phyloP scores from a whole-genome alignment of 2,113 vertebrate genomes.

The Macaca mulatta region DNA sequence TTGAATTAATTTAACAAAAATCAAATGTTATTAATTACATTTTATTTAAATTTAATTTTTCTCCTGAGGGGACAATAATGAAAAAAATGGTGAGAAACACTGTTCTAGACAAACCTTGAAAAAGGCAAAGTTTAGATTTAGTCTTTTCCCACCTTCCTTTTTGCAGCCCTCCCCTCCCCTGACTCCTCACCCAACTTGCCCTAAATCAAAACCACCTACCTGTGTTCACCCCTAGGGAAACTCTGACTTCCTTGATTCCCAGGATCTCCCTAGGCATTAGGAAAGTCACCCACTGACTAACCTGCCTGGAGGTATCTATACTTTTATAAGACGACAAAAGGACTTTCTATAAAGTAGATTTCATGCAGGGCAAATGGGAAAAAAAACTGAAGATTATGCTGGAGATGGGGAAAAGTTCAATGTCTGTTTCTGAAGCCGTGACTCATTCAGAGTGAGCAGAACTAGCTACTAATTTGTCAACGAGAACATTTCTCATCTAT shows the following conservation, averaged over 20 bases:
- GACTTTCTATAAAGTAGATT: not conserved
- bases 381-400: not conserved
- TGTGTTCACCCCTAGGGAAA: not conserved
- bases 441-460: not conserved
- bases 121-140: not conserved
- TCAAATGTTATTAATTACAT: not conserved
- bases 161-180: not conserved
- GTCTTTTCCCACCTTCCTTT: not conserved
- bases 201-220: not conserved
- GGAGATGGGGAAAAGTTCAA: not conserved
- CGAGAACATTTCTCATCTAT: not conserved
- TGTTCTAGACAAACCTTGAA: not conserved
- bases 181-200: not conserved
- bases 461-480: not conserved
- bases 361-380: not conserved
- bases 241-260: not conserved
- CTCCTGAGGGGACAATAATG: not conserved
- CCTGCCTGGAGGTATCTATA: not conserved
- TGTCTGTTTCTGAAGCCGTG: not conserved
- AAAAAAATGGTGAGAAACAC: not conserved
- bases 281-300: not conserved
- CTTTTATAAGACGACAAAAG: not conserved
- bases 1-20: not conserved
- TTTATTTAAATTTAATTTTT: slow-evolving; percentile 8
- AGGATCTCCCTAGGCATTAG: not conserved